A percentile compares a stretch with the other conserved stretches of the same genome.
Evolutionary conservation across 2,888 invertebrate species (phyloP).

Genomic region (Drosophila anceps): DNA sequence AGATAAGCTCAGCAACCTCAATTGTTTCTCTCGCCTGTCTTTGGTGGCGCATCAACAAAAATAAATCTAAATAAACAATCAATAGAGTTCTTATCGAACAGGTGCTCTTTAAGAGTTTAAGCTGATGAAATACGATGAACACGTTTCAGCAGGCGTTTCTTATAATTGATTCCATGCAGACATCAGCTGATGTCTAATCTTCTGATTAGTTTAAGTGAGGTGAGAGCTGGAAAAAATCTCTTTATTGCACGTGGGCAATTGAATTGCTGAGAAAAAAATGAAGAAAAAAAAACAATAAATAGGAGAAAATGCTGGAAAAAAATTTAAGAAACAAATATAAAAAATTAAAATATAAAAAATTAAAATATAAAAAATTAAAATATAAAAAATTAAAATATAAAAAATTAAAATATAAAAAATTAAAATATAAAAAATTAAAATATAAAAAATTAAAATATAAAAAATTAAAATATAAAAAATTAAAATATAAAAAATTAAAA

Average conservation of each 20-base stretch:
- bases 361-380: neutral
- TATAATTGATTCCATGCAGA: constrained; percentile 7
- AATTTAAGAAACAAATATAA: too few relatives aligned
- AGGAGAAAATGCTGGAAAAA: neutral
- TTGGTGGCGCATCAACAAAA: neutral
- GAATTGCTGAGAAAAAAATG: neutral
- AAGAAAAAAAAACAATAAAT: neutral
- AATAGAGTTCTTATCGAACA: neutral
- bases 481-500: neutral
- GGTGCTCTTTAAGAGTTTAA: neutral
- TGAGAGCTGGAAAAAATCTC: neutral
- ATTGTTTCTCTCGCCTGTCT: constrained; percentile 7
- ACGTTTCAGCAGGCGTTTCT: constrained; percentile 18
- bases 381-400: neutral
- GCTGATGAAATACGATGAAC: constrained; percentile 51
- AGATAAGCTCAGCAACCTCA: constrained; percentile 38
- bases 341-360: neutral
- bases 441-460: constrained; percentile 1
- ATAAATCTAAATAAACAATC: constrained; percentile 4
- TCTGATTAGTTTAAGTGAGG: too few relatives aligned
- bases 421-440: neutral
- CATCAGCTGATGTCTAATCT: constrained; percentile 36
- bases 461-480: neutral
- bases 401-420: too few relatives aligned
- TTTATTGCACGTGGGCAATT: neutral